Evolutionary conservation across 2,113 vertebrate genomes (phyloP).

Genomic region (Anhinga rufa): DNA sequence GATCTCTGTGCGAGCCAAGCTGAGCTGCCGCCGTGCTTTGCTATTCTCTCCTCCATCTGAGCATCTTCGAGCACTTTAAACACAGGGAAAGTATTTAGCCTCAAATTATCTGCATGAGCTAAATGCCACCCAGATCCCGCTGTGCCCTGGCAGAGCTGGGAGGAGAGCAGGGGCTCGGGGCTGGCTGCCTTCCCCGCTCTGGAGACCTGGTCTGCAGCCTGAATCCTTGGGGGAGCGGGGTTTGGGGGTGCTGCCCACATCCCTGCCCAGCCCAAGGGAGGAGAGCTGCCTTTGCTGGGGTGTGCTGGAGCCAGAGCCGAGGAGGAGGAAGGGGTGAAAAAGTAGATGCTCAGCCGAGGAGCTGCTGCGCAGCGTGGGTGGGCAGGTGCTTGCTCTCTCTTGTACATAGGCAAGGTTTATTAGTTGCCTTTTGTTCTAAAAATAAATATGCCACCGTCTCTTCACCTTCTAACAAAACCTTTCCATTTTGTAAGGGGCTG

Average conservation of each 20-base stretch:
- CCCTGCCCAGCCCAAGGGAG: background rate
- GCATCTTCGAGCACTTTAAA: background rate
- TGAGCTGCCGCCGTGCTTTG: background rate
- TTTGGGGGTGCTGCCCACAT: background rate
- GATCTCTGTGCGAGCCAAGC: background rate
- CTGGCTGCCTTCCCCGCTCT: background rate
- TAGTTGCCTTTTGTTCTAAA: constrained; percentile 23
- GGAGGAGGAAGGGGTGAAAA: background rate
- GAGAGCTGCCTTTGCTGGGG: background rate
- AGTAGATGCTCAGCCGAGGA: background rate
- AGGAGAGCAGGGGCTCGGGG: background rate
- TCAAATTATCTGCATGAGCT: background rate
- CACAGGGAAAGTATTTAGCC: background rate
- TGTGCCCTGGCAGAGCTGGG: background rate
- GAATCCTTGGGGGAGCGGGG: rapidly evolving
- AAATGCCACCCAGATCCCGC: rapidly evolving
- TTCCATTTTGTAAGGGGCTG: background rate
- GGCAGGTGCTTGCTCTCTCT: constrained; percentile 2
- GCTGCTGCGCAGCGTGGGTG: background rate
- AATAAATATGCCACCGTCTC: background rate
- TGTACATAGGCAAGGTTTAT: background rate
- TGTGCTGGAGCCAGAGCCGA: background rate
- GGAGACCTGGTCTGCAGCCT: background rate
- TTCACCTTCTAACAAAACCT: background rate
- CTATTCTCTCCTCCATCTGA: background rate